Evolutionary conservation across 2,113 vertebrate genomes (phyloP).

Genomic region (Oncorhynchus mykiss): DNA sequence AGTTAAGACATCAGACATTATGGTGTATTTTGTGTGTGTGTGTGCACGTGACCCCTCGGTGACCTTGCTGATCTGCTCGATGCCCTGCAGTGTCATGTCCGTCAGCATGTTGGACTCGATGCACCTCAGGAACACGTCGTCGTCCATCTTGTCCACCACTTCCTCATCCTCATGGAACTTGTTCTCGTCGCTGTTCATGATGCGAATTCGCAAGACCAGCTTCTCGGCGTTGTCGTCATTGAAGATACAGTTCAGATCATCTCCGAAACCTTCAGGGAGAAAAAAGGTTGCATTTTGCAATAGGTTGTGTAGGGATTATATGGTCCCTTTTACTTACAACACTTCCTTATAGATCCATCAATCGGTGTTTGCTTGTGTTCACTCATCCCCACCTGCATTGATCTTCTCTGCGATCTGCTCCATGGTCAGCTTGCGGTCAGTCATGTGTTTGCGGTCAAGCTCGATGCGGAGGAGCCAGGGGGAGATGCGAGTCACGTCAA

Average conservation of each 20-base stretch:
- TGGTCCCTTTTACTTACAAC: too few relatives aligned
- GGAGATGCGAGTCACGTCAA: slow-evolving; percentile 92
- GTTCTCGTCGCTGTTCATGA: slow-evolving; percentile 98
- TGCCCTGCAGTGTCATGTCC: slow-evolving; percentile 95
- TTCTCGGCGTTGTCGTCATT: slow-evolving; percentile 97
- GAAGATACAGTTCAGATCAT: slow-evolving; percentile 96
- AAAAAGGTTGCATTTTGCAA: too few relatives aligned
- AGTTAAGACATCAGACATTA: too few relatives aligned
- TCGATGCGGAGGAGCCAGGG: slow-evolving; percentile 95
- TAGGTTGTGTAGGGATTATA: too few relatives aligned
- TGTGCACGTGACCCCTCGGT: background rate
- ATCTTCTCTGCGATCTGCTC: slow-evolving; percentile 98
- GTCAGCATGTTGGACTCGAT: slow-evolving; percentile 99
- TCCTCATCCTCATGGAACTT: slow-evolving; percentile 99
- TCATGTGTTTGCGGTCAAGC: slow-evolving; percentile 97
- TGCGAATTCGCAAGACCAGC: slow-evolving; percentile 89
- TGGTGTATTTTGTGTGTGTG: too few relatives aligned
- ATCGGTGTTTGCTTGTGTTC: too few relatives aligned
- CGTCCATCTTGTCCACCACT: slow-evolving; percentile 98
- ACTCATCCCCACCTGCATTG: slow-evolving; percentile 79
- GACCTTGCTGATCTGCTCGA: slow-evolving; percentile 96
- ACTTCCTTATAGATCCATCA: too few relatives aligned
- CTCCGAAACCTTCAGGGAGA: slow-evolving; percentile 82
- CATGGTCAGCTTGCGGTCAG: slow-evolving; percentile 95
- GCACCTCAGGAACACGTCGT: slow-evolving; percentile 92